These are phyloP conservation scores for Drosophila saltans DNA, from an alignment of 1,140 invertebrate species.

Conservation along the genomic window DNA sequence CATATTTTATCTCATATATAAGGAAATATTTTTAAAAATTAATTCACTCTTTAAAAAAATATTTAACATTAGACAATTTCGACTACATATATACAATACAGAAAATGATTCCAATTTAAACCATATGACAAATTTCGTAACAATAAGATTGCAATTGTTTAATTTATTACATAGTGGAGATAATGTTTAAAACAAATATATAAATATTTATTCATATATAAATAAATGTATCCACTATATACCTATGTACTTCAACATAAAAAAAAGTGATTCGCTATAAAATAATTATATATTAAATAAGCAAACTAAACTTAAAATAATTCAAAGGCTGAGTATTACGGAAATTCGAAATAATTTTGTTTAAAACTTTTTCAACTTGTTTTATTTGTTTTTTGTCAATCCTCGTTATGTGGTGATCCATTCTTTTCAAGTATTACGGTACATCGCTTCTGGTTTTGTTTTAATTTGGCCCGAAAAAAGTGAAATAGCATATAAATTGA, in stretches of 20 bases:
- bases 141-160: too few relatives aligned
- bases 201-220: too few relatives aligned
- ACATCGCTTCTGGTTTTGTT: neutral
- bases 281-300: neutral
- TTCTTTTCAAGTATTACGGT: constrained; percentile 28
- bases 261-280: neutral
- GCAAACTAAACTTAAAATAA: neutral
- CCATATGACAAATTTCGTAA: neutral
- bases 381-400: constrained; percentile 27
- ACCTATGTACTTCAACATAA: neutral
- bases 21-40: neutral
- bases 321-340: neutral
- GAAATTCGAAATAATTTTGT: neutral
- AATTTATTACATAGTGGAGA: too few relatives aligned
- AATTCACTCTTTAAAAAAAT: neutral
- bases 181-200: too few relatives aligned
- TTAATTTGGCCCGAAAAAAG: neutral
- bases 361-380: constrained; percentile 18
- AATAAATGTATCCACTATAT: neutral
- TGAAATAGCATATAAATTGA: constrained; percentile 36
- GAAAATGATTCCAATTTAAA: neutral
- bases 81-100: neutral
- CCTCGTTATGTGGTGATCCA: constrained; percentile 28
- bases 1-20: neutral
- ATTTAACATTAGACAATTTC: neutral